phyloP scores from a whole-genome alignment of 2,888 invertebrate species.

The Idaea dimidiata region DNA sequence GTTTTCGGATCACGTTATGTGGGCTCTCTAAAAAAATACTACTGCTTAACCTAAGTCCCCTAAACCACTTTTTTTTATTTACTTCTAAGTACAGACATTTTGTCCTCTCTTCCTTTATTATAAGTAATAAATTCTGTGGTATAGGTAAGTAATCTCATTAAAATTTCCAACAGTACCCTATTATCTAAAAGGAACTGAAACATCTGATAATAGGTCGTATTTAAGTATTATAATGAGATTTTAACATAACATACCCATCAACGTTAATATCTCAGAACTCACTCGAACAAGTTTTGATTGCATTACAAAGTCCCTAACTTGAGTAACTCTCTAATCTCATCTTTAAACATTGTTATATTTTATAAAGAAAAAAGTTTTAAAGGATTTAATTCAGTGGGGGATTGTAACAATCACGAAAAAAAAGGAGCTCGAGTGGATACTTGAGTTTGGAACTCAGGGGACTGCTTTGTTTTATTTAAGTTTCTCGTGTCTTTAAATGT shows the following conservation, averaged over 20 bases:
- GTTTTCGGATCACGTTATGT: too few species aligned
- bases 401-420: constrained; percentile 37
- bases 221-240: constrained; percentile 14
- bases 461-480: constrained; percentile 38
- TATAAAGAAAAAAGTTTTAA: constrained; percentile 17
- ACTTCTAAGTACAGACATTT: too few species aligned
- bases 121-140: not conserved
- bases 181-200: not conserved
- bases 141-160: not conserved
- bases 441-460: constrained; percentile 35
- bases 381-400: constrained; percentile 19
- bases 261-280: not conserved
- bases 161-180: constrained; percentile 2
- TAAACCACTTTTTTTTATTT: too few species aligned
- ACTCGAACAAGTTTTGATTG: constrained; percentile 27
- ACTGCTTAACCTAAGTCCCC: too few species aligned
- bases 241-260: not conserved
- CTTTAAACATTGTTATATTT: constrained; percentile 31
- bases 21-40: too few species aligned
- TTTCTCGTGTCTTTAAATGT: constrained; percentile 49
- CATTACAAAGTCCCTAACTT: constrained; percentile 27
- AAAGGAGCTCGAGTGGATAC: constrained; percentile 10
- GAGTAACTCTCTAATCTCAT: constrained; percentile 26
- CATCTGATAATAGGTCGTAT: not conserved
- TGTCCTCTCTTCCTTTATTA: too few species aligned